A percentile compares a stretch with the other conserved stretches of the same genome.
phyloP scores from a whole-genome alignment of 2,797 vertebrate genomes.

The Acipenser ruthenus region DNA sequence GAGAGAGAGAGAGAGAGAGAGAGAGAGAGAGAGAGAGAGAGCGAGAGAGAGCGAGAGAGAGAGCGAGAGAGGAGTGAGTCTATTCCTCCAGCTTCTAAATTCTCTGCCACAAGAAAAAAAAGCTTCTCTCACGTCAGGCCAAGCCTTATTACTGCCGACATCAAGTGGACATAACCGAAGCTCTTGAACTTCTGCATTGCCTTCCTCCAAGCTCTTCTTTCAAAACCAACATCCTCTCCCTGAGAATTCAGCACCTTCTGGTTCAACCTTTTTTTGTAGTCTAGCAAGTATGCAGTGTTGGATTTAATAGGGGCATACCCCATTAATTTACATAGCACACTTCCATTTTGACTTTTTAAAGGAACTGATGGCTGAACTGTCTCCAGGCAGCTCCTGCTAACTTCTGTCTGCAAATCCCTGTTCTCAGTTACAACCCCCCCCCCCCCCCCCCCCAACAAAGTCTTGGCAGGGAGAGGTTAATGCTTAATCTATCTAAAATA shows the following conservation, averaged over 20 bases:
- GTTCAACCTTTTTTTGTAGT: neutral
- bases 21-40: neutral
- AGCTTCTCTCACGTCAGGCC: slow-evolving; percentile 44
- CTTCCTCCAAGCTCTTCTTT: slow-evolving; percentile 27
- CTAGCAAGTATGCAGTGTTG: no score
- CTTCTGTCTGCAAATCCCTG: neutral
- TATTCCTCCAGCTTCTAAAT: slow-evolving; percentile 39
- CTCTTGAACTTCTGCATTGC: slow-evolving; percentile 38
- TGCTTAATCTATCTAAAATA: slow-evolving; percentile 30
- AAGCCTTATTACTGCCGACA: slow-evolving; percentile 48
- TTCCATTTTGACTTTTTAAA: neutral
- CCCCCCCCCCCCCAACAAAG: slow-evolving; percentile 12
- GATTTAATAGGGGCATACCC: neutral
- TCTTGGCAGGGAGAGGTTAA: slow-evolving; percentile 25
- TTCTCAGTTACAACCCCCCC: neutral
- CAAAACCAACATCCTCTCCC: slow-evolving; percentile 43
- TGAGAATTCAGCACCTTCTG: slow-evolving; percentile 8
- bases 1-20: neutral
- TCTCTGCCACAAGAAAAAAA: slow-evolving; percentile 36
- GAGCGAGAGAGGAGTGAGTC: slow-evolving; percentile 14
- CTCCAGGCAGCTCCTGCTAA: neutral
- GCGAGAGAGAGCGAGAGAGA: neutral
- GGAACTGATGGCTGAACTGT: neutral
- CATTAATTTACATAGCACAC: neutral
- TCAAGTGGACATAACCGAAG: slow-evolving; percentile 42